phyloP scores from a whole-genome alignment of 2,797 vertebrate species.

The Macroramphosus scolopax region DNA sequence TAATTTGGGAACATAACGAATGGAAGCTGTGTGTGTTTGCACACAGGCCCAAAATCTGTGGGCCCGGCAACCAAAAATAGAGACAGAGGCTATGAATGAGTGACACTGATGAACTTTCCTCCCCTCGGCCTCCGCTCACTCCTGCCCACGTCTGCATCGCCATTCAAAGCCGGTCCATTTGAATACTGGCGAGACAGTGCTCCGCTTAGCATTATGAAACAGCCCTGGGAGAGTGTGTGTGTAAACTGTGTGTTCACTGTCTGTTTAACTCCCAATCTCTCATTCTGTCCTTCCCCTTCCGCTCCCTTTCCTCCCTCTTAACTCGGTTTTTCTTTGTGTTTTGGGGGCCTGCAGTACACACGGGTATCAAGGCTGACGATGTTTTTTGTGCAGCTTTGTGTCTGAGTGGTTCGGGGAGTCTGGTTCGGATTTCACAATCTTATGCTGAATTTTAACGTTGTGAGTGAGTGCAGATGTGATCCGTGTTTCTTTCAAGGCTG shows the following conservation, averaged over 20 bases:
- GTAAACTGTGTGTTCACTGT: conserved; percentile 8
- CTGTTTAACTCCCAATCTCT: conserved; percentile 1
- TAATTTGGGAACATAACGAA: too few relatives aligned
- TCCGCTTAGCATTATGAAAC: conserved; percentile 50
- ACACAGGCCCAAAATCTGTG: conserved; percentile 9
- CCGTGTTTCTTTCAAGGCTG: conserved; percentile 1
- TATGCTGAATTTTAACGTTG: neutral
- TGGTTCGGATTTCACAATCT: conserved; percentile 4
- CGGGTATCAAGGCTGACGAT: neutral
- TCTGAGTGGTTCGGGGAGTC: neutral
- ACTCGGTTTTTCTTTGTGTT: conserved; percentile 14
- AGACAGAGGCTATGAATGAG: conserved; percentile 62
- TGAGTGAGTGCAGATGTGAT: conserved; percentile 14
- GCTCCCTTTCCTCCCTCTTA: neutral
- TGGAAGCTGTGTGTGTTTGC: conserved; percentile 7
- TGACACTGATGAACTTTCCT: conserved; percentile 72
- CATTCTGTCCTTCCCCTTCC: neutral
- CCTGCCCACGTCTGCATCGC: conserved; percentile 38
- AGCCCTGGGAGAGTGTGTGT: conserved; percentile 14
- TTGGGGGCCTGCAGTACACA: conserved; percentile 1
- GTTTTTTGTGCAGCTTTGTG: neutral
- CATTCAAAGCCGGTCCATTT: conserved; percentile 64
- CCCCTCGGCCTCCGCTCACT: conserved; percentile 50
- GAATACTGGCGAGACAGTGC: conserved; percentile 66
- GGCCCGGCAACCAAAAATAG: conserved; percentile 63